Percentiles rank a stretch among this genome's conserved stretches.
These are phyloP conservation scores for Suricata suricatta DNA, from an alignment of 2,113 vertebrate species.

Conservation along the genomic window DNA sequence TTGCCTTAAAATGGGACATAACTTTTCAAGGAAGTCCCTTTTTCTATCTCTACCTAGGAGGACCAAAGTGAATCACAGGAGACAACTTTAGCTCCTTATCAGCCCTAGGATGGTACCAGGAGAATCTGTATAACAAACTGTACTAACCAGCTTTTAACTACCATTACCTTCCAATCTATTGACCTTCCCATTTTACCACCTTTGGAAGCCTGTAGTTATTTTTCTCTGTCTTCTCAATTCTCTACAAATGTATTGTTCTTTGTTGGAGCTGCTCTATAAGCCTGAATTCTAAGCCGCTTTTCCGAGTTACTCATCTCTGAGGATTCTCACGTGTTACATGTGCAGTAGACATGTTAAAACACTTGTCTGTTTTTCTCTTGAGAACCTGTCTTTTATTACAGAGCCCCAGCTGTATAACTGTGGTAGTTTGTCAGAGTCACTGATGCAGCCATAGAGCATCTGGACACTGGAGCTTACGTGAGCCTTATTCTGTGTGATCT, in stretches of 20 bases:
- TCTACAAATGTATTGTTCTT: neutral
- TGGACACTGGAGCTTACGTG: neutral
- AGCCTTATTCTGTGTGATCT: neutral
- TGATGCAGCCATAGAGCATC: neutral
- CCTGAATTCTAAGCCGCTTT: neutral
- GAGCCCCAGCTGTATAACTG: neutral
- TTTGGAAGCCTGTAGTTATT: neutral
- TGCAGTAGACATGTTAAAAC: neutral
- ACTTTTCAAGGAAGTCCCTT: neutral
- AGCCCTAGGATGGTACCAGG: neutral
- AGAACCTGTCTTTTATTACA: neutral
- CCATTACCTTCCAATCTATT: neutral
- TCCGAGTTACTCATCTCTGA: neutral
- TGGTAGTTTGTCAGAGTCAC: neutral
- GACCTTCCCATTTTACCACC: neutral
- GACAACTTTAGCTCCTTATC: neutral
- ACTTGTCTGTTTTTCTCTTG: neutral
- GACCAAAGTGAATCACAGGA: neutral
- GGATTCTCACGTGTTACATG: neutral
- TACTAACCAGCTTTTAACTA: neutral
- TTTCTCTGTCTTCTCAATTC: neutral
- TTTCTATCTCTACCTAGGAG: neutral
- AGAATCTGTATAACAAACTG: neutral
- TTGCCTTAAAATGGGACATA: neutral
- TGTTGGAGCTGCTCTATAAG: neutral